These are phyloP conservation scores for Wiebesia pumilae DNA, from an alignment of 1,140 invertebrate genomes.

Conservation along the genomic window DNA sequence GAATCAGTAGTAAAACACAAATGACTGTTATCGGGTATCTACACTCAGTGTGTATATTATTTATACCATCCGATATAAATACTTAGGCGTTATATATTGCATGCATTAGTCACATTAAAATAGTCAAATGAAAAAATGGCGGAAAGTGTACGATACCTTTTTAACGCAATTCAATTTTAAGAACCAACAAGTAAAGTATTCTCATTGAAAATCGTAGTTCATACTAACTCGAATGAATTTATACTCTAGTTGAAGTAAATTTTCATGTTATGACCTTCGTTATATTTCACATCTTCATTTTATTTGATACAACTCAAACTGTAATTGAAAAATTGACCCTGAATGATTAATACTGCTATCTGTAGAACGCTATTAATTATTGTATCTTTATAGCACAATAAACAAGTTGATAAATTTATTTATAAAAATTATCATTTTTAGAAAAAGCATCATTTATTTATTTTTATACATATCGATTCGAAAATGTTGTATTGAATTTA, in stretches of 20 bases:
- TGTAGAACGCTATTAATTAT: too few species aligned
- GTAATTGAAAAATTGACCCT: too few species aligned
- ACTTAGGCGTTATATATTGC: not conserved
- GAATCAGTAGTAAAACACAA: not conserved
- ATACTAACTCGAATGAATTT: not conserved
- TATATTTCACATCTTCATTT: not conserved
- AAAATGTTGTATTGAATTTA: too few species aligned
- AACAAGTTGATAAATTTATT: too few species aligned
- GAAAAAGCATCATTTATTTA: too few species aligned
- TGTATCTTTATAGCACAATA: too few species aligned
- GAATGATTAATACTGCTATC: too few species aligned
- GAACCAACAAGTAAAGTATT: not conserved
- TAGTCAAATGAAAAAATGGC: not conserved
- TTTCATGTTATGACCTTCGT: not conserved
- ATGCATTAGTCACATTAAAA: not conserved
- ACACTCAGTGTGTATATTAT: not conserved
- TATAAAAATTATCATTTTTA: too few species aligned
- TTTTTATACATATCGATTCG: too few species aligned
- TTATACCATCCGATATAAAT: not conserved
- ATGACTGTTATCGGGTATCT: slow-evolving; percentile 59
- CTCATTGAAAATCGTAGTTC: not conserved
- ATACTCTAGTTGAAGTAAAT: not conserved
- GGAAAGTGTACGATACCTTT: not conserved
- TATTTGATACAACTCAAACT: not conserved
- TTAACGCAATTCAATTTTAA: too few species aligned